phyloP scores from a whole-genome alignment of 2,113 vertebrate genomes.

The Dipodomys stephensi region DNA sequence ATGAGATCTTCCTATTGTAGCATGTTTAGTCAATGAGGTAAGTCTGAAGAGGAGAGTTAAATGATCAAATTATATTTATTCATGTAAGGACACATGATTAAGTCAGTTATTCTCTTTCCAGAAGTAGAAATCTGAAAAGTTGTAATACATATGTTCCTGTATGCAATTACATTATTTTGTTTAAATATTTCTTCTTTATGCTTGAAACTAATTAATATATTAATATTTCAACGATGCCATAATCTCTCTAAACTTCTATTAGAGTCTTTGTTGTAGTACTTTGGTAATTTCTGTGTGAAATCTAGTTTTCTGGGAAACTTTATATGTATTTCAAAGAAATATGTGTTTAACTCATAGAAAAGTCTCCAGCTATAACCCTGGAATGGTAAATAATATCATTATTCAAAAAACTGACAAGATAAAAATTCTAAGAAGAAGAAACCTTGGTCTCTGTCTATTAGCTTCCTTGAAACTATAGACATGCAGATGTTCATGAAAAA shows the following conservation, averaged over 20 bases:
- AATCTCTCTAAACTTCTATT: no score
- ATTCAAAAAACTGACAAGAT: background rate
- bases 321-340: constrained; percentile 24
- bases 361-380: background rate
- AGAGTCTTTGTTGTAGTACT: no score
- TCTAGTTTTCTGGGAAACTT: constrained; percentile 13
- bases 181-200: constrained; percentile 21
- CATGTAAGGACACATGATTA: background rate
- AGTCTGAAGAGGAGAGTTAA: constrained; percentile 18
- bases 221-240: no score
- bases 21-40: constrained; percentile 35
- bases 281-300: no score
- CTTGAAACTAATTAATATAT: no score
- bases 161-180: constrained; percentile 28
- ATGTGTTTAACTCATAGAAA: constrained; percentile 14
- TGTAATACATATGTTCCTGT: background rate
- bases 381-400: constrained; percentile 28
- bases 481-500: constrained; percentile 56
- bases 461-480: constrained; percentile 34
- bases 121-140: constrained; percentile 29
- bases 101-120: background rate
- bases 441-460: background rate
- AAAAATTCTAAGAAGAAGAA: constrained; percentile 10
- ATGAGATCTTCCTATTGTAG: constrained; percentile 51
- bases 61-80: constrained; percentile 43